Conservation (phyloP, 2,797 vertebrate genomes). For the Liparis tanakae region DNA sequence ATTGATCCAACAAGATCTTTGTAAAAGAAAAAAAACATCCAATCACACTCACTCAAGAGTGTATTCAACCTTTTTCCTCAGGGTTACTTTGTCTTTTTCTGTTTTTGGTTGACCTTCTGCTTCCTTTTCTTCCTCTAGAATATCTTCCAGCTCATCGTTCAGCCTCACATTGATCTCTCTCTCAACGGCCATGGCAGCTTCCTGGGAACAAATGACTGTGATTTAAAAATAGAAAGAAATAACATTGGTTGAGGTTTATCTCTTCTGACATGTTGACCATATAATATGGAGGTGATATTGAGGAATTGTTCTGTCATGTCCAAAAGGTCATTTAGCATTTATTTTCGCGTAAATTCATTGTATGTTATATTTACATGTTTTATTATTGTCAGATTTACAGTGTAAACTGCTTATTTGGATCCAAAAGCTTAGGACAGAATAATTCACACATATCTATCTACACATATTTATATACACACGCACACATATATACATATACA, state of each 20-base stretch:
- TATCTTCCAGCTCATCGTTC: slow-evolving; percentile 43
- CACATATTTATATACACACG: too few species aligned
- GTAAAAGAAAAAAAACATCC: slow-evolving; percentile 6
- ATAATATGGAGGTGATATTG: neutral
- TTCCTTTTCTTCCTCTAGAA: slow-evolving; percentile 32
- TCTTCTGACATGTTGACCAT: neutral
- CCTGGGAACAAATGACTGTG: slow-evolving; percentile 27
- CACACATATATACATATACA: too few species aligned
- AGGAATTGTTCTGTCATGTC: too few species aligned
- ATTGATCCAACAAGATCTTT: neutral
- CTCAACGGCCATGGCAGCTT: slow-evolving; percentile 33
- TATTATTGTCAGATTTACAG: too few species aligned
- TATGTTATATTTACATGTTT: neutral
- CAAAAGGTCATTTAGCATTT: neutral
- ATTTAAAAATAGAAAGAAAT: slow-evolving; percentile 45
- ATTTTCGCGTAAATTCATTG: too few species aligned
- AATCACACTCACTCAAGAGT: neutral
- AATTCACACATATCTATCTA: neutral
- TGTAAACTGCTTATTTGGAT: too few species aligned
- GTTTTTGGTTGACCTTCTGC: slow-evolving; percentile 23
- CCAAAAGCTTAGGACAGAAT: neutral
- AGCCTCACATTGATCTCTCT: slow-evolving; percentile 39
- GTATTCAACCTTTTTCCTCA: neutral
- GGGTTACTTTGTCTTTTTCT: slow-evolving; percentile 22
- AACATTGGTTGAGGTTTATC: slow-evolving; percentile 12